Evolutionary conservation across 2,797 vertebrate genomes (phyloP).

Genomic region (Etheostoma nigrum): DNA sequence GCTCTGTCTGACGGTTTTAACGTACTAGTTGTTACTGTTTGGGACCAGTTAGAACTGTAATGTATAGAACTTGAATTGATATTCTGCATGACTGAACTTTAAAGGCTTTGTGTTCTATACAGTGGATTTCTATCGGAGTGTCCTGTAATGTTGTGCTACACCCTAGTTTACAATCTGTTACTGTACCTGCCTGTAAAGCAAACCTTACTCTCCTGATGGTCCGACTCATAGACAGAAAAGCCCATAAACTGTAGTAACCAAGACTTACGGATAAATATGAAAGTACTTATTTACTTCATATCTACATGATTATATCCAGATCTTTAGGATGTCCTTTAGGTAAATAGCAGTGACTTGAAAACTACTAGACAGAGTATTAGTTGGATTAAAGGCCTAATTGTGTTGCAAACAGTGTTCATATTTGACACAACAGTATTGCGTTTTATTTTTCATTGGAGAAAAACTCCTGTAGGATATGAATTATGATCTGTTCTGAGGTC

Average conservation of each 20-base stretch:
- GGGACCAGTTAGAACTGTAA: conserved; percentile 75
- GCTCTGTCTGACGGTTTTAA: conserved; percentile 61
- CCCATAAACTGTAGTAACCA: conserved; percentile 25
- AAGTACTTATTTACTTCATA: conserved; percentile 58
- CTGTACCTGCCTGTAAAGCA: conserved; percentile 65
- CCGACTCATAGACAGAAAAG: conserved; percentile 26
- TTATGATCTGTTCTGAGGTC: conserved; percentile 49
- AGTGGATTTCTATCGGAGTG: conserved; percentile 77
- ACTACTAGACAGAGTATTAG: conserved; percentile 58
- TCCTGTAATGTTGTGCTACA: conserved; percentile 64
- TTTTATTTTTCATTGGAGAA: conserved; percentile 45
- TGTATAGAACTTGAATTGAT: conserved; percentile 79
- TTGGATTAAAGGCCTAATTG: conserved; percentile 39
- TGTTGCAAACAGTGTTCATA: conserved; percentile 53
- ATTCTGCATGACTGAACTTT: conserved; percentile 77
- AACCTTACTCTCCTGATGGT: conserved; percentile 46
- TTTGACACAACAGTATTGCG: conserved; percentile 40
- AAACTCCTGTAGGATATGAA: conserved; percentile 34
- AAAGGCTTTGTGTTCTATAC: conserved; percentile 78
- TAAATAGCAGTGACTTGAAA: conserved; percentile 60
- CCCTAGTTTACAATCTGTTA: conserved; percentile 58
- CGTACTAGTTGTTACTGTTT: conserved; percentile 60
- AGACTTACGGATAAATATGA: conserved; percentile 50
- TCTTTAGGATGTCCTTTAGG: conserved; percentile 58
- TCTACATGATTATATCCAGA: conserved; percentile 49